Conservation (phyloP, 53 echinoderm and acorn worm species). For the Echinarachnius parma region DNA sequence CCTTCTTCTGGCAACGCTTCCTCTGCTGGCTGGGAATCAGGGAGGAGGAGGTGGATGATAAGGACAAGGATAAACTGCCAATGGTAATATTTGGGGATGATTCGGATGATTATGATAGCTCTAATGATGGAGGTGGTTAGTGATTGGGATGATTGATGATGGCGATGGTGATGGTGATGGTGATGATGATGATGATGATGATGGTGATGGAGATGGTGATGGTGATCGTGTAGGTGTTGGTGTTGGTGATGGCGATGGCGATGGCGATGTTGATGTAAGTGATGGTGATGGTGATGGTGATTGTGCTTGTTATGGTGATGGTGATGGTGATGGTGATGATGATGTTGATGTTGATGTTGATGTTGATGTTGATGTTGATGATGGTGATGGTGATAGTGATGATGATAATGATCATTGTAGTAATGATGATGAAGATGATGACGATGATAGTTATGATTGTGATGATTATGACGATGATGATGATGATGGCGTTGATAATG, state of each 20-base stretch:
- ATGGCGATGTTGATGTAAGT: neutral
- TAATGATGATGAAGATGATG: neutral
- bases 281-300: neutral
- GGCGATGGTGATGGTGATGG: neutral
- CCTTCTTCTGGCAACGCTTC: conserved; percentile 87
- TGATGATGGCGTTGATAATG: neutral
- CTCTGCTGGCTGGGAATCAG: conserved; percentile 64
- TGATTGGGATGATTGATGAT: neutral
- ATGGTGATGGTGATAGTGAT: neutral
- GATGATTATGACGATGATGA: neutral
- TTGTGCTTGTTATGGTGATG: neutral
- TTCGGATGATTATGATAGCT: neutral
- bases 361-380: conserved; percentile 10
- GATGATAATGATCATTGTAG: neutral
- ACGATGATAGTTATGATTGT: neutral
- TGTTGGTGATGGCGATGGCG: neutral
- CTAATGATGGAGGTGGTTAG: neutral
- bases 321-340: neutral
- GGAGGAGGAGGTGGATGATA: conserved; percentile 52
- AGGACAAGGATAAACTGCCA: conserved; percentile 56
- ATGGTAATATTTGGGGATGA: conserved; percentile 50
- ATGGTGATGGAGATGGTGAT: neutral
- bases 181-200: neutral
- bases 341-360: neutral
- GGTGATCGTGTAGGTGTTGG: neutral